Evolutionary conservation across 2,797 vertebrate species (phyloP), one percentile per base, ranked within the genome.

Genomic region (Halcyon leucocephala): DNA sequence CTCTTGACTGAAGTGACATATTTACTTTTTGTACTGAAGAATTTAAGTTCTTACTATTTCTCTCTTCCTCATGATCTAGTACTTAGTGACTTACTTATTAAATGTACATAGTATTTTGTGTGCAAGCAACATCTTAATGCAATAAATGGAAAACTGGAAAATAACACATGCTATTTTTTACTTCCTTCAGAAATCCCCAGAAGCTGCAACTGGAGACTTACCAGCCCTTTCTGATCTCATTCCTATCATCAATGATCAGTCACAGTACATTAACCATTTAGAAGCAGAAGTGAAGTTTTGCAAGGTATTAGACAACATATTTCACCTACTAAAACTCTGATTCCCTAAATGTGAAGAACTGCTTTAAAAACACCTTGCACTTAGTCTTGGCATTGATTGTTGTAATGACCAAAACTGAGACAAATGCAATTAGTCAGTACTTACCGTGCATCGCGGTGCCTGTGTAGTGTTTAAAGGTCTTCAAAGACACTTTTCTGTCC

Each of bases 281-380:
- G 99, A 99, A 96, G 99, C 99, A 37, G 99, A 99, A 97, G 99
- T 99, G 94, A 99, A 99, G 83, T 99, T 99, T 97, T 99, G 98
- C 97, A 99, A 99, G 98, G 99, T 99, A 96, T 82, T 65, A 48
- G 25, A 57, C 24, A 62, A 61, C 5, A 6, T 74, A 26, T 69
- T 93, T 97, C 13, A 39, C 14, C n/a, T 70, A 3, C 12, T 86
- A 83, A 73, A 71, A 33, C 31, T 9, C 10, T 55, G 26, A 1
- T 82, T 7, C 8, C 35, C 19, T 24, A 49, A 37, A 46, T 76
- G 41, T 28, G n/a, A 78, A 81, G 11, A 93, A 42, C 5, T 89
- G 9, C 19, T 83, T 90, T 71, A 37, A 71, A 90, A 88, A 28
- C 9, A 71, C 17, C 10, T 91, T 74, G 25, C 8, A 7, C 41